A percentile compares a stretch with the other conserved stretches of the same genome.
Evolutionary conservation across 2,113 vertebrate species (phyloP).

Genomic region (Centrocercus urophasianus): DNA sequence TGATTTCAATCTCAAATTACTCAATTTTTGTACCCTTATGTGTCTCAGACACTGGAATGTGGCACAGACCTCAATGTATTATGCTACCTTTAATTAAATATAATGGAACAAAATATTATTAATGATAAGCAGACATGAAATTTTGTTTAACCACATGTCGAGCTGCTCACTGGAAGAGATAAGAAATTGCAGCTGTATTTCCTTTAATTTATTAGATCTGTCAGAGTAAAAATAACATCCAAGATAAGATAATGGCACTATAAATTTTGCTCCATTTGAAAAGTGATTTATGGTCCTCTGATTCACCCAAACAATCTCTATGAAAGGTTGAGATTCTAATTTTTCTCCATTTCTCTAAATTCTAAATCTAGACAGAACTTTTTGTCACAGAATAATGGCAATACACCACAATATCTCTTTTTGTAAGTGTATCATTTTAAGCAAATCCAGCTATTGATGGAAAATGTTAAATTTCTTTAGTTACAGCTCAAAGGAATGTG

Average conservation of each 20-base stretch:
- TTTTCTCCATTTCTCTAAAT: slow-evolving; percentile 8
- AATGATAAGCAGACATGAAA: slow-evolving; percentile 26
- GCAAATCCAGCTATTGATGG: not conserved
- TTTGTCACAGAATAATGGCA: not conserved
- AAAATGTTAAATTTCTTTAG: slow-evolving; percentile 5
- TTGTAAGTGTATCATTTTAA: not conserved
- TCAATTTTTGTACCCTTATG: not conserved
- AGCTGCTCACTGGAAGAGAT: slow-evolving; percentile 35
- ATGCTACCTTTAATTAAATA: slow-evolving; percentile 44
- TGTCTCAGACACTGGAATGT: not conserved
- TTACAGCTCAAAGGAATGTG: not conserved
- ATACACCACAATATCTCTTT: not conserved
- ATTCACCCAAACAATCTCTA: not conserved
- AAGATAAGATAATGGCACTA: slow-evolving; percentile 60
- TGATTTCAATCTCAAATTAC: not conserved
- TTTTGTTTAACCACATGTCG: slow-evolving; percentile 54
- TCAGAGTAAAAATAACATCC: slow-evolving; percentile 60
- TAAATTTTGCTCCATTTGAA: slow-evolving; percentile 41
- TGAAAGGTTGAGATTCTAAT: not conserved
- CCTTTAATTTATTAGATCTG: slow-evolving; percentile 63
- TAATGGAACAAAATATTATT: not conserved
- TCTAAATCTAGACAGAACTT: not conserved
- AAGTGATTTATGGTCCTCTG: slow-evolving; percentile 34
- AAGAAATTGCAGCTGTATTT: slow-evolving; percentile 46
- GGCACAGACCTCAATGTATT: not conserved